Evolutionary conservation across 2,888 invertebrate species (phyloP).

Genomic region (Aproaerema taeniolella): DNA sequence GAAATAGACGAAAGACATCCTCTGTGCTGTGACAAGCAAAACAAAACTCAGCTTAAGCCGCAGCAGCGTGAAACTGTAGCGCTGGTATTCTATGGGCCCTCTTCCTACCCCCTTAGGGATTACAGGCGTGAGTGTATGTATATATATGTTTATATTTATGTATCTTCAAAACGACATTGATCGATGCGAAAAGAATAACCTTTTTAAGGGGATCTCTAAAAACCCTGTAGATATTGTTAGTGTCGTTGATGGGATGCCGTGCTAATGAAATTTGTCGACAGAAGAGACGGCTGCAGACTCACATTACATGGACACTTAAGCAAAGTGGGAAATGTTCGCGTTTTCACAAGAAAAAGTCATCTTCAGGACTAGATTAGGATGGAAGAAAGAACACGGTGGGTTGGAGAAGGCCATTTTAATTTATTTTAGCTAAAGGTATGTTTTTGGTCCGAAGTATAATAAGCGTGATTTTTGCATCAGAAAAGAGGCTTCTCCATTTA

Average conservation of each 20-base stretch:
- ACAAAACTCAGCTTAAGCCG: too few relatives aligned
- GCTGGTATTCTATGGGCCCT: too few relatives aligned
- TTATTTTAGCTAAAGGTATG: background rate
- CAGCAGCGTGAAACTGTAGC: too few relatives aligned
- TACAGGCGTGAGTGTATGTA: too few relatives aligned
- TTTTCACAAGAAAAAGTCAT: constrained; percentile 40
- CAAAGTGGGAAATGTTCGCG: constrained; percentile 36
- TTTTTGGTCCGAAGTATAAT: background rate
- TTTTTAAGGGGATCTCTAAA: too few relatives aligned
- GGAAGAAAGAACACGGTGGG: background rate
- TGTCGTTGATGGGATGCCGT: constrained; percentile 17
- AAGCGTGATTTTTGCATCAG: background rate
- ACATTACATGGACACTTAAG: constrained; percentile 55
- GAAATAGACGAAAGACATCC: too few relatives aligned
- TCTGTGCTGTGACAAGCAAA: too few relatives aligned
- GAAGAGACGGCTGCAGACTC: constrained; percentile 24
- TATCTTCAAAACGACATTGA: too few relatives aligned
- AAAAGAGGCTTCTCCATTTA: background rate
- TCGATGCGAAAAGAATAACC: too few relatives aligned
- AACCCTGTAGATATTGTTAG: too few relatives aligned
- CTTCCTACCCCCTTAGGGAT: too few relatives aligned
- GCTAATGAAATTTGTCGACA: constrained; percentile 41
- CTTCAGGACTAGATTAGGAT: constrained; percentile 14
- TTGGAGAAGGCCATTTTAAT: background rate
- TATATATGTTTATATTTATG: too few relatives aligned